Percentiles rank a stretch among this genome's conserved stretches.
Conservation (phyloP, 2,888 invertebrate species). For the Pasiphila rectangulata region DNA sequence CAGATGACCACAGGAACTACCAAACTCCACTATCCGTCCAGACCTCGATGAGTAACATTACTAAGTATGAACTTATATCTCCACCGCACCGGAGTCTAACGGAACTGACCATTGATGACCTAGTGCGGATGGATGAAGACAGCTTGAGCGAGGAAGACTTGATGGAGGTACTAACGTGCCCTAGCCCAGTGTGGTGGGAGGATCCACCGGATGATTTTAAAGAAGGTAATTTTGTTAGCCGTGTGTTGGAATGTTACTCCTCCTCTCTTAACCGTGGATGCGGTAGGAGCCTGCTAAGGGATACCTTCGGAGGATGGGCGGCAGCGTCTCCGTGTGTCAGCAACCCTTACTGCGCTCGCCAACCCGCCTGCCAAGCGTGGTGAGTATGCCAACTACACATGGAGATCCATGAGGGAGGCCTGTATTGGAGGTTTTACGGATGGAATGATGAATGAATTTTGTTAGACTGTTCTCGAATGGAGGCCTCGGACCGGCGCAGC, state of each 20-base stretch:
- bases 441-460: no score
- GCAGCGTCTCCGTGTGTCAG: no score
- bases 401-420: no score
- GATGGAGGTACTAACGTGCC: conserved; percentile 68
- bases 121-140: conserved; percentile 52
- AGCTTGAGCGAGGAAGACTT: conserved; percentile 61
- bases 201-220: conserved; percentile 49
- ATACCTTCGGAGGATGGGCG: no score
- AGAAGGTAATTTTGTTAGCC: conserved; percentile 27
- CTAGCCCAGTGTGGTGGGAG: conserved; percentile 76
- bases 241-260: not conserved
- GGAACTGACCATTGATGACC: conserved; percentile 45
- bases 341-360: no score
- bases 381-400: no score
- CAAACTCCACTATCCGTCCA: not conserved
- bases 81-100: conserved; percentile 22
- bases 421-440: conserved; percentile 41
- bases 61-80: conserved; percentile 11
- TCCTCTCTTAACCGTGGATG: no score
- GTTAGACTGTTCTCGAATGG: no score
- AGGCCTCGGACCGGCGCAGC: no score
- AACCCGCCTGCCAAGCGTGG: no score
- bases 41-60: not conserved
- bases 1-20: not conserved
- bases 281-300: no score